Evolutionary conservation across 2,797 vertebrate genomes (phyloP).

Genomic region (Paratrypauchen microcephalus): DNA sequence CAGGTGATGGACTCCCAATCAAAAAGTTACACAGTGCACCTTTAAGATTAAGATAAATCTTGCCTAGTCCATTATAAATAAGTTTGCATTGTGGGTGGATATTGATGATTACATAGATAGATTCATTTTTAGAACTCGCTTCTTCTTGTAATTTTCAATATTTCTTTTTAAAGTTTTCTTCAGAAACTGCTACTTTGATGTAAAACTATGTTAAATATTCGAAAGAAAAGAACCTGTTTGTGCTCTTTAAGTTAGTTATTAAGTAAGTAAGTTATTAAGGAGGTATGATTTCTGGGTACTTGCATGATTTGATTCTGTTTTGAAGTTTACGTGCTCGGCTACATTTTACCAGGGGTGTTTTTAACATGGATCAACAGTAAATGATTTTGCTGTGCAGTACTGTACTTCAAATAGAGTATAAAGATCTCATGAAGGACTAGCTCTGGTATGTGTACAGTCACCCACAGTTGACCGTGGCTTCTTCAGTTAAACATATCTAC

Average conservation of each 20-base stretch:
- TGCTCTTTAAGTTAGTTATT: neutral
- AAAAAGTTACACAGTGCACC: too few relatives aligned
- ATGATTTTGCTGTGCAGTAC: conserved; percentile 11
- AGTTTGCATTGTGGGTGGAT: too few relatives aligned
- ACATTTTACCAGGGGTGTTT: conserved; percentile 14
- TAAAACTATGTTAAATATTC: neutral
- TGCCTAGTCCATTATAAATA: too few relatives aligned
- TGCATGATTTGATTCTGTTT: neutral
- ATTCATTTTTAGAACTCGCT: neutral
- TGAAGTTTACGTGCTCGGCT: neutral
- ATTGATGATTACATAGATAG: too few relatives aligned
- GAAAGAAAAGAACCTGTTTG: too few relatives aligned
- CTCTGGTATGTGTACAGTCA: conserved; percentile 47
- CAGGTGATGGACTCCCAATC: too few relatives aligned
- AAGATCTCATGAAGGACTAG: conserved; percentile 30
- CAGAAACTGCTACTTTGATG: neutral
- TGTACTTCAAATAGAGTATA: conserved; percentile 24
- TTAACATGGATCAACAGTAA: conserved; percentile 4
- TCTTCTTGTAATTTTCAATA: neutral
- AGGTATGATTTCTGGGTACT: neutral
- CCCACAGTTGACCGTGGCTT: conserved; percentile 35
- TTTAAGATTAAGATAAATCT: too few relatives aligned
- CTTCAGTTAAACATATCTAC: conserved; percentile 69
- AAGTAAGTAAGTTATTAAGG: neutral
- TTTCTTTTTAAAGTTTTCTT: neutral